Evolutionary conservation across 2,797 vertebrate genomes (phyloP), one percentile per base, ranked within the genome.

Genomic region (Mareca penelope): DNA sequence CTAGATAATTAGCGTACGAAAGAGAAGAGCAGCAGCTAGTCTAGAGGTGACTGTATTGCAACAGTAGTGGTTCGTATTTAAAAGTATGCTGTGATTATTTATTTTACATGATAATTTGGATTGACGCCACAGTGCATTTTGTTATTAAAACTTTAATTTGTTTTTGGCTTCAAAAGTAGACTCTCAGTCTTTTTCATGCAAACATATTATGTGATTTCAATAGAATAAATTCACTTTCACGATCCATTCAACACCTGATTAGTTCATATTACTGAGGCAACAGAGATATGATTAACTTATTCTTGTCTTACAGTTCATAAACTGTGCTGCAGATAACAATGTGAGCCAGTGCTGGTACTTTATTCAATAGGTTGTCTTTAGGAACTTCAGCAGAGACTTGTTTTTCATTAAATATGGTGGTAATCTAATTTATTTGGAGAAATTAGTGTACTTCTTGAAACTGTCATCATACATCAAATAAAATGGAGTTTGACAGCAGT

Each of bases 371-470:
- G 70, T 39, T 46, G 82, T 61, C 57, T 92, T 95, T 93, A 89
- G 81, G 44, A 91, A 86, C 88, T 90, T 93, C 84, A 77, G 50
- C 55, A 33, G 57, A 94, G 71, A 82, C 77, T 72, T 70, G 23
- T 1, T 88, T 95, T 97, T 93, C 83, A 94, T 92, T 94, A 95
- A 95, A 93, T 95, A 87, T 60, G 21, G 53, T 90, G 93, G 63
- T 70, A 96, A 96, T 91, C 59, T 95, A 94, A 95, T 97, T 96
- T 95, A 95, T 89, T 93, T 91, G 59, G 44, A 92, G 94, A 96
- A 95, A 94, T 81, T 88, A 94, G 52, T 82, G 18, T 92, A 48
- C 83, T 88, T 89, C 65, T 95, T 91, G 67, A 90, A 96, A 89
- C 80, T 95, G 85, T 63, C 80, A 92, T 55, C 82, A 53, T 89